Evolutionary conservation across 92 coral and sea anemone genomes (phyloP), one percentile per base, ranked within the genome.

Genomic region (Siderastrea radians): DNA sequence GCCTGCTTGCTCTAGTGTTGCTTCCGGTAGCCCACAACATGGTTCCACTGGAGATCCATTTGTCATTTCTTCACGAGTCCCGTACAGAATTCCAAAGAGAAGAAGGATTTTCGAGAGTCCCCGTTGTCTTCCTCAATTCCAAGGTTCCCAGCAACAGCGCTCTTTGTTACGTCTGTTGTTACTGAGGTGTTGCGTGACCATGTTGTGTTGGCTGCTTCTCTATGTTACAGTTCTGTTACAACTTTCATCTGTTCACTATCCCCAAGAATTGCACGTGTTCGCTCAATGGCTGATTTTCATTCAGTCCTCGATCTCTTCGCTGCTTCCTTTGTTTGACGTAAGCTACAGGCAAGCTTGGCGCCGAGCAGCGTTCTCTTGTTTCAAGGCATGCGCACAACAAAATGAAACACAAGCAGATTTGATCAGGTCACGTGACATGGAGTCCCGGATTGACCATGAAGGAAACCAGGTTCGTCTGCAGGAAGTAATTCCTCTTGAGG

Each of bases 251-350:
- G 67, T 53, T 10, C n/a, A 68, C 38, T 68, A 52, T 70, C 67
- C 86, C 1, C 67, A 81, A 55, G 86, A 69, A 3, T 55, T 81
- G 60, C 43, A 15, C 54, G 3, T 47, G n/a, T 68, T 81, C 16
- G 14, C 69, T 69, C 76, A 53, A 55, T 81, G 77, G 76, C 67
- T 81, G 68, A 54, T 81, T 81, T 81, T 68, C 46, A 14, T 81
- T 14, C 86, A 57, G 6, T 50, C 68, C 16, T 81, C 77, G 14
- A 45, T 81, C 77, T 68, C 66, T 54, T 59, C 86, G 6, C 75
- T 81, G 43, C 49, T 81, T n/a, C 52, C 67, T 6, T 44, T 81
- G 51, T 81, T 66, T 69, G 68, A 68, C 54, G 67, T 1, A 57
- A 15, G 54, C 65, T 68, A 68, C 63, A 51, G 86, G 66, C 68